Conservation (phyloP, 2,113 vertebrate genomes). For the Thamnaconus septentrionalis region DNA sequence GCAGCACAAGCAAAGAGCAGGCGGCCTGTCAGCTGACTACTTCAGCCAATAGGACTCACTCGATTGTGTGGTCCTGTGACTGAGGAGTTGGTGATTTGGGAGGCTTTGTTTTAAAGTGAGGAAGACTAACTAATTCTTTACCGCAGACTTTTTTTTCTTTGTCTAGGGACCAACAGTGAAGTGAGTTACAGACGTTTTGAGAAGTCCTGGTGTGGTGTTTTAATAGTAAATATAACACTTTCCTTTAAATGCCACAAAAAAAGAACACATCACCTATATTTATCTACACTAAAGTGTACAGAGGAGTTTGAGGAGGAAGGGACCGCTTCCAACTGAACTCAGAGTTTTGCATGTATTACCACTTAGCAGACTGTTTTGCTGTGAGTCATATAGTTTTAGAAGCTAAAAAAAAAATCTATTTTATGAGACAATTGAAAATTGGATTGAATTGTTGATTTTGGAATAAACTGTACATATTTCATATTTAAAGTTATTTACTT, state of each 20-base stretch:
- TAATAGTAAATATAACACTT: too few species aligned
- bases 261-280: conserved; percentile 20
- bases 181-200: conserved; percentile 27
- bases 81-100: conserved; percentile 1
- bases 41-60: conserved; percentile 42
- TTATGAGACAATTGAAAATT: too few species aligned
- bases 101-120: neutral
- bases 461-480: neutral
- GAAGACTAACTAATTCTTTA: conserved; percentile 29
- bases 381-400: neutral
- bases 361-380: neutral
- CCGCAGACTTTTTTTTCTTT: conserved; percentile 8
- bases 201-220: conserved; percentile 9
- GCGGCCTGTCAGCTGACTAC: conserved; percentile 21
- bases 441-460: neutral
- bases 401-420: too few species aligned
- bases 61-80: conserved; percentile 46
- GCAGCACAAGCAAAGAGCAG: conserved; percentile 27
- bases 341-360: neutral
- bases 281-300: conserved; percentile 22
- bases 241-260: conserved; percentile 30
- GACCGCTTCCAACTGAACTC: neutral
- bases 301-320: conserved; percentile 12
- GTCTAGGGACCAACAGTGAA: conserved; percentile 68
- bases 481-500: conserved; percentile 62